phyloP scores from a whole-genome alignment of 23 tunicate genomes.

The Aplidium turbinatum region DNA sequence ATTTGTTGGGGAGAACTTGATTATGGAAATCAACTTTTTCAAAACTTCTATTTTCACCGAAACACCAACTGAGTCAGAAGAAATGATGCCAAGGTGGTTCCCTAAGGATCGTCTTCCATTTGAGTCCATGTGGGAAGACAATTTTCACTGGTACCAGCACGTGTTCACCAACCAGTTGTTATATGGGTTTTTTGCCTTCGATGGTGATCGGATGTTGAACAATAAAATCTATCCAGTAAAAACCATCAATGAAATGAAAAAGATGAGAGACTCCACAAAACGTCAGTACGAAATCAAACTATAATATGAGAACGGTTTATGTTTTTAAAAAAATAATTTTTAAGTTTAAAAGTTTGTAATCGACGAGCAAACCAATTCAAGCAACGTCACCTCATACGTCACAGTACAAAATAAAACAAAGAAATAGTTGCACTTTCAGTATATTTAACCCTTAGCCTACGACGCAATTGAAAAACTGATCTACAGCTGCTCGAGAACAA shows the following conservation, averaged over 20 bases:
- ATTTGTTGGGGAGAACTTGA: slow-evolving; percentile 24
- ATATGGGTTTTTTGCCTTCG: slow-evolving; percentile 38
- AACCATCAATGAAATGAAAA: neutral
- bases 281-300: too few relatives aligned
- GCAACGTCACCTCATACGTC: too few relatives aligned
- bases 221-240: slow-evolving; percentile 11
- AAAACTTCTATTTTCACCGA: slow-evolving; percentile 33
- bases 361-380: too few relatives aligned
- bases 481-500: too few relatives aligned
- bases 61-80: slow-evolving; percentile 39
- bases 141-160: slow-evolving; percentile 47
- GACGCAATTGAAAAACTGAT: too few relatives aligned
- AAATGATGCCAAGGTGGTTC: slow-evolving; percentile 70
- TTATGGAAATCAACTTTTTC: slow-evolving; percentile 50
- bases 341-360: too few relatives aligned
- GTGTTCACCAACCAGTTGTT: slow-evolving; percentile 37
- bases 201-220: slow-evolving; percentile 14
- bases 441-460: too few relatives aligned
- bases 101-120: slow-evolving; percentile 34
- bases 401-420: too few relatives aligned
- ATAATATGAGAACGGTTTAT: too few relatives aligned
- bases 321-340: too few relatives aligned
- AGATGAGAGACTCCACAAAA: too few relatives aligned
- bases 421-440: too few relatives aligned
- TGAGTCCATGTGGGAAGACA: slow-evolving; percentile 69